phyloP scores from a whole-genome alignment of 2,797 vertebrate species.

The Anniella stebbinsi region DNA sequence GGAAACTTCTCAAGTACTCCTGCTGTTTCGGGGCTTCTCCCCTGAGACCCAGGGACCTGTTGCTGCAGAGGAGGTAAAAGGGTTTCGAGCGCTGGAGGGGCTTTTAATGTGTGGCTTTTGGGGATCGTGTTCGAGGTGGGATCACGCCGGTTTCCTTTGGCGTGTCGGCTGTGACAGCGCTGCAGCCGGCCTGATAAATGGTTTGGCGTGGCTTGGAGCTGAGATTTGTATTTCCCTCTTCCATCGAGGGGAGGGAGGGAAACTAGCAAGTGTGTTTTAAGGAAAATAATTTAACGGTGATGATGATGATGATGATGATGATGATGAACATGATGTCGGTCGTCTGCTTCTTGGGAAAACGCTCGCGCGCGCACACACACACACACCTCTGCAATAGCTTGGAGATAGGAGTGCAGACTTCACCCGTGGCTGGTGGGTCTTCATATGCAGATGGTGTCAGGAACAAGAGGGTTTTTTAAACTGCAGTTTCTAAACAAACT shows the following conservation, averaged over 20 bases:
- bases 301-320: not conserved
- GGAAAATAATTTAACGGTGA: too few species aligned
- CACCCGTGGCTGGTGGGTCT: not conserved
- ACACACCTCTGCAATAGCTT: not conserved
- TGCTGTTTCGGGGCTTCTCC: not conserved
- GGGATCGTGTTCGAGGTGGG: not conserved
- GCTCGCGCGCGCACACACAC: not conserved
- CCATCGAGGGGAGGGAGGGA: slow-evolving; percentile 42
- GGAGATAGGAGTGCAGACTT: not conserved
- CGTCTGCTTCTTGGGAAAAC: not conserved
- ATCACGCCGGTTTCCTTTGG: not conserved
- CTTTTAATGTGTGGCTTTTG: not conserved
- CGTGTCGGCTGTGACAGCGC: slow-evolving; percentile 23
- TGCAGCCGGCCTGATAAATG: slow-evolving; percentile 63
- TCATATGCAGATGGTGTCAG: not conserved
- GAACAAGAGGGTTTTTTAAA: not conserved
- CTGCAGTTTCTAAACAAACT: not conserved
- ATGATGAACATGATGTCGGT: not conserved
- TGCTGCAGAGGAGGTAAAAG: slow-evolving; percentile 16
- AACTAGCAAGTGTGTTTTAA: not conserved
- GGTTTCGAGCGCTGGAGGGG: not conserved
- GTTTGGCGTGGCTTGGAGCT: slow-evolving; percentile 38
- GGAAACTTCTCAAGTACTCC: slow-evolving; percentile 24
- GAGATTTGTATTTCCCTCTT: slow-evolving; percentile 71
- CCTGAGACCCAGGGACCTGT: slow-evolving; percentile 23